A percentile compares a stretch with the other conserved stretches of the same genome.
Conservation (phyloP, 2,797 vertebrate species). For the Parambassis ranga region DNA sequence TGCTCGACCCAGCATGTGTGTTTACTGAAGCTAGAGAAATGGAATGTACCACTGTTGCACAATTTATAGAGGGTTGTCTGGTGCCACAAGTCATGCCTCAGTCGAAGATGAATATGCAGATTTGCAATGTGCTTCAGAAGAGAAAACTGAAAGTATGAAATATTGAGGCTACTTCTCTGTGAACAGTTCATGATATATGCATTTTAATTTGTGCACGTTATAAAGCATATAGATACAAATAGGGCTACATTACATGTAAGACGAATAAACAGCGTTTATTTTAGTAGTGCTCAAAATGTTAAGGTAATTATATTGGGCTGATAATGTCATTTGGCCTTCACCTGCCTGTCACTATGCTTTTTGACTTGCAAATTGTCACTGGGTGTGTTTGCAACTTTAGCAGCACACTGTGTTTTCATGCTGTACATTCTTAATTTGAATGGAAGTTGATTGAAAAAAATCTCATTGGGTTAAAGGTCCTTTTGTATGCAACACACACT, state of each 20-base stretch:
- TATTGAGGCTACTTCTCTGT: background rate
- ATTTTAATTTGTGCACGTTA: background rate
- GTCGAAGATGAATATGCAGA: slow-evolving; percentile 29
- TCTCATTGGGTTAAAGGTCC: background rate
- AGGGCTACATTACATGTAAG: too few relatives aligned
- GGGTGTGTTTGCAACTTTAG: background rate
- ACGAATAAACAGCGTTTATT: too few relatives aligned
- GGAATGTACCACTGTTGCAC: slow-evolving; percentile 9
- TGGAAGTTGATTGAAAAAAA: background rate
- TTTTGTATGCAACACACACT: background rate
- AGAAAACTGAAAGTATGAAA: background rate
- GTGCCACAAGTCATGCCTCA: slow-evolving; percentile 5
- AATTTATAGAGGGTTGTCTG: slow-evolving; percentile 1
- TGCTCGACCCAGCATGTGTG: slow-evolving; percentile 35
- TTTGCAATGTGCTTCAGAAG: background rate
- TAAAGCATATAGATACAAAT: background rate
- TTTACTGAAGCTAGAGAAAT: slow-evolving; percentile 21
- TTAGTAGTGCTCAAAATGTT: too few relatives aligned
- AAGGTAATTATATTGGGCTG: too few relatives aligned
- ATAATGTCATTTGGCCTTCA: too few relatives aligned
- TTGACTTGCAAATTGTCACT: background rate
- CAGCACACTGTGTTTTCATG: background rate
- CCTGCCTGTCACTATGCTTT: too few relatives aligned
- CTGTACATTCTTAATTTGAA: background rate
- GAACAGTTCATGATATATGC: background rate